phyloP scores from a whole-genome alignment of 2,797 vertebrate species.

The Prunella strophiata region DNA sequence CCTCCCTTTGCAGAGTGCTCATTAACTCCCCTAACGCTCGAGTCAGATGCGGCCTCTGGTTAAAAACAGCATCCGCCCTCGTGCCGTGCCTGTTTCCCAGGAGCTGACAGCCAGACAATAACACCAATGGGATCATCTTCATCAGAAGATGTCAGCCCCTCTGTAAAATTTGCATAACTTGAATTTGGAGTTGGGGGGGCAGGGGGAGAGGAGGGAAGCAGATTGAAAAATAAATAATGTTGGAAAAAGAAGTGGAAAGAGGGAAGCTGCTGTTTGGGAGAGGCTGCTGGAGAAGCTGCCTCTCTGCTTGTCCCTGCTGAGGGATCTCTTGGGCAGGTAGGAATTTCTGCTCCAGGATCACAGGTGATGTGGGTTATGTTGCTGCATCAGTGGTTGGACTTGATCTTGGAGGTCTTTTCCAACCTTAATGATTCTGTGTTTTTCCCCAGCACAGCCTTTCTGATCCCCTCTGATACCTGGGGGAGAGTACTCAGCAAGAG shows the following conservation, averaged over 20 bases:
- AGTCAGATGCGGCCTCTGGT: slow-evolving; percentile 61
- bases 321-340: background rate
- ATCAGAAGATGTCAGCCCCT: slow-evolving; percentile 45
- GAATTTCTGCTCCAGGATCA: background rate
- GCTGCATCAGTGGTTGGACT: background rate
- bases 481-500: background rate
- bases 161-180: background rate
- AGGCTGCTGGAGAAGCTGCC: background rate
- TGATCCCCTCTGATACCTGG: background rate
- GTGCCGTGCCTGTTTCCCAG: background rate
- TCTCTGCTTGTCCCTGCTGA: background rate
- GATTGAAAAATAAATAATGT: background rate
- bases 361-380: background rate
- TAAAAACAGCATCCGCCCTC: slow-evolving; percentile 69
- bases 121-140: slow-evolving; percentile 63
- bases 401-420: background rate
- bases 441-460: background rate
- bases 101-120: slow-evolving; percentile 72
- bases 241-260: background rate
- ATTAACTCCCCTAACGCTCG: slow-evolving; percentile 62
- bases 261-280: background rate
- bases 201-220: too few species aligned
- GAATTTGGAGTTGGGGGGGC: accelerated
- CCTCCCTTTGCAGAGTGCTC: slow-evolving; percentile 48
- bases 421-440: background rate